These are phyloP conservation scores for Amblyjoppa fuscipennis DNA, from an alignment of 2,888 invertebrate genomes.

Conservation along the genomic window DNA sequence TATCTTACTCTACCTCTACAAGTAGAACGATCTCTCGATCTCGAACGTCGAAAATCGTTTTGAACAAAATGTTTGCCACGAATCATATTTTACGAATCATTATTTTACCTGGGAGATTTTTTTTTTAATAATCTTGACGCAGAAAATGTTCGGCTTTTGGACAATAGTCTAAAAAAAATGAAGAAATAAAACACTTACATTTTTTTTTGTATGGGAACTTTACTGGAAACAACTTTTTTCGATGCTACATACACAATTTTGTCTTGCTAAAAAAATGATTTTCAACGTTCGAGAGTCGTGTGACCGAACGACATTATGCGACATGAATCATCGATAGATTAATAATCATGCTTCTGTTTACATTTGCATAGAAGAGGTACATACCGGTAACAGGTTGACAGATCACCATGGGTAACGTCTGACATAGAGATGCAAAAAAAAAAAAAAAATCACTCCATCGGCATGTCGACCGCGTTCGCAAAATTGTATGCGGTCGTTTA, in stretches of 20 bases:
- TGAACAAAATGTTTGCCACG: neutral
- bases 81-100: neutral
- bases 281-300: too few relatives aligned
- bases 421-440: constrained; percentile 60
- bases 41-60: constrained; percentile 12
- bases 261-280: too few relatives aligned
- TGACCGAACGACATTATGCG: neutral
- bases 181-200: too few relatives aligned
- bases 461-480: constrained; percentile 66
- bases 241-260: too few relatives aligned
- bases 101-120: neutral
- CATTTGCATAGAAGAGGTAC: constrained; percentile 69
- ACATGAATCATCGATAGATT: constrained; percentile 36
- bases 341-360: constrained; percentile 69
- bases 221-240: too few relatives aligned
- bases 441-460: constrained; percentile 42
- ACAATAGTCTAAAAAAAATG: too few relatives aligned
- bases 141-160: too few relatives aligned
- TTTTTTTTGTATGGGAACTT: too few relatives aligned
- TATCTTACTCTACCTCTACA: constrained; percentile 79
- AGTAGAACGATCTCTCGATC: constrained; percentile 67
- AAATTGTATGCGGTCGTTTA: constrained; percentile 61
- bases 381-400: constrained; percentile 70
- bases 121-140: too few relatives aligned
- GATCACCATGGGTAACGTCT: constrained; percentile 68